Base-by-base conservation (phyloP, 2,113 vertebrate species). In the Elephas maximus region DNA sequence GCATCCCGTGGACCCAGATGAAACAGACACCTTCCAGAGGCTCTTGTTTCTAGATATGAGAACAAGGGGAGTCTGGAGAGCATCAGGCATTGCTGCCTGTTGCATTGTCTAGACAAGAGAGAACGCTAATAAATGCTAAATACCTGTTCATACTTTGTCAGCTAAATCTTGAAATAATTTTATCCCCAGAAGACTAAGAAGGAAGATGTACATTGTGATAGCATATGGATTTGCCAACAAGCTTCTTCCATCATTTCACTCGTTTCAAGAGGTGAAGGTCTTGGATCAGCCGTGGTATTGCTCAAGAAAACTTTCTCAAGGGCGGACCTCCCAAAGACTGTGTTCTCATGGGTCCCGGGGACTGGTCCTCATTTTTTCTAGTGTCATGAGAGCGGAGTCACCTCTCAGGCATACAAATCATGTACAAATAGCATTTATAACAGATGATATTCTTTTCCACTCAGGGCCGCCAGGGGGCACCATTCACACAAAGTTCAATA, bases 381-480 rank as follows among this genome's bases (percentile, higher is more conserved):
- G 44, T 44, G 82, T 67, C 80, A 57, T 65, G 48, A 44, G 45
- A 92, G 7, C 71, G 78, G 44, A 85, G 51, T 23, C 4, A 44
- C 71, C 79, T 77, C 37, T 3, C 20, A 5, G 21, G 28, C 48
- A 23, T 44, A 48, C 26, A 79, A 85, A 77, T 33, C 45, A 0
- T 11, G 6, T 21, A 4, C 37, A 48, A 15, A 6, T 5, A 76
- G 11, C 77, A 28, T 30, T 53, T 41, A n/a, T 8, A 73, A 45
- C 0, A 21, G 60, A 8, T 79, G 41, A 18, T 78, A 73, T 45
- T 93, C 48, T 94, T 77, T 30, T 53, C n/a, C 11, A 14, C 1
- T 73, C 44, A 48, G 12, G 26, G 26, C 95, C 91, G 95, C 65
- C 51, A 97, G 95, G 89, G 89, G 96, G 84, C 88, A 45, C 51